phyloP scores from a whole-genome alignment of 2,797 vertebrate genomes.

The Microchirus variegatus region DNA sequence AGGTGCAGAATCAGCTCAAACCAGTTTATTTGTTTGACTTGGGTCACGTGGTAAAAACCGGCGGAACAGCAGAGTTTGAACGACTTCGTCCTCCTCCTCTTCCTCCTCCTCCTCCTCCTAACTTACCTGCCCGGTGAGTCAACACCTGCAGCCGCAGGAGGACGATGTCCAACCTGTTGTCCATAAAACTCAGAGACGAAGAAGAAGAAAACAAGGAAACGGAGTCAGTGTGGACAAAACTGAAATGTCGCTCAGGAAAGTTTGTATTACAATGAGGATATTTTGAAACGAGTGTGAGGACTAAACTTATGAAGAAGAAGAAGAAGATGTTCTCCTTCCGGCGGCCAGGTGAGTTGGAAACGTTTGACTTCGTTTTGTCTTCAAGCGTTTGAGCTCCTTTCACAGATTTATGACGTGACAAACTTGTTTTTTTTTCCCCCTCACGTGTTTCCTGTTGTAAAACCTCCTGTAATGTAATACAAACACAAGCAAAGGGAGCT shows the following conservation, averaged over 20 bases:
- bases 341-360: constrained; percentile 48
- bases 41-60: constrained; percentile 28
- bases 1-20: background rate
- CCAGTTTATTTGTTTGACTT: background rate
- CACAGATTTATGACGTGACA: too few species aligned
- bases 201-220: background rate
- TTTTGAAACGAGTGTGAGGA: background rate
- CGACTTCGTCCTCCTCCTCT: constrained; percentile 10
- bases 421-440: too few species aligned
- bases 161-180: constrained; percentile 15
- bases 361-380: background rate
- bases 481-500: too few species aligned
- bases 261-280: background rate
- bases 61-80: too few species aligned
- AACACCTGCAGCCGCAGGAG: background rate
- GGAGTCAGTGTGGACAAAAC: background rate
- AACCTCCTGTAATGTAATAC: too few species aligned
- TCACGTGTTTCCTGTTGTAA: too few species aligned
- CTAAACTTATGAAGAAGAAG: background rate
- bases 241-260: background rate
- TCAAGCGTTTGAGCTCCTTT: background rate
- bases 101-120: background rate
- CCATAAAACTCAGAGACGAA: background rate
- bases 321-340: constrained; percentile 47
- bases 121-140: constrained; percentile 15